Conservation (phyloP, 1,140 invertebrate species). For the Bombus confusus region DNA sequence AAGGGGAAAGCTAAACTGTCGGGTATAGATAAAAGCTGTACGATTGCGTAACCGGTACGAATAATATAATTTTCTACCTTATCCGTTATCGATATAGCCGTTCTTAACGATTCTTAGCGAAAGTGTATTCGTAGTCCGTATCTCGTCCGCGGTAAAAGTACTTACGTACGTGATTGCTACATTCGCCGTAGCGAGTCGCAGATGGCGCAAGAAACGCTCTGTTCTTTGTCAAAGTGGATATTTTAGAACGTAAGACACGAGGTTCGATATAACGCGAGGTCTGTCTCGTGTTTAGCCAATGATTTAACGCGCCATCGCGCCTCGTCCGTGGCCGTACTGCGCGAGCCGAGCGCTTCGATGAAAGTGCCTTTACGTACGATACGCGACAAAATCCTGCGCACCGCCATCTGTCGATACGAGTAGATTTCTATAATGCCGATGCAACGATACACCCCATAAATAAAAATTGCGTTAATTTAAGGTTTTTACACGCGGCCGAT, state of each 20-base stretch:
- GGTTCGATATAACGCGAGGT: background rate
- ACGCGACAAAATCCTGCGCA: rapidly evolving
- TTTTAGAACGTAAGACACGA: background rate
- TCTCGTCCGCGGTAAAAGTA: no score
- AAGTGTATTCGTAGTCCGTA: no score
- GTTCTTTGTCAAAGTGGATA: background rate
- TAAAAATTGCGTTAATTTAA: background rate
- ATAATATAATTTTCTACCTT: background rate
- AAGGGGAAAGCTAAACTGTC: background rate
- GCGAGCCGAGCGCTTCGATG: no score
- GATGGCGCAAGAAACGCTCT: background rate
- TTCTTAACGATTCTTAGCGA: background rate
- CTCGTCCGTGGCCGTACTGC: no score
- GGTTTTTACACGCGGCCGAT: rapidly evolving
- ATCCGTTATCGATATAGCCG: background rate
- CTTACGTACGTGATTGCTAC: no score
- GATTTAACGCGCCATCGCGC: no score
- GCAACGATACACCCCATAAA: background rate
- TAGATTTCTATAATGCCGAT: background rate
- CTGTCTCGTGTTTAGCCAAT: no score
- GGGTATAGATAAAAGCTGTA: background rate
- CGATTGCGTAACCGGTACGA: background rate
- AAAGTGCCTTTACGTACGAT: background rate
- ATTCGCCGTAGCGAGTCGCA: no score
- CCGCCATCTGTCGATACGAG: background rate